Evolutionary conservation across 2,888 invertebrate species (phyloP).

Genomic region (Kryphioiulus occultus): DNA sequence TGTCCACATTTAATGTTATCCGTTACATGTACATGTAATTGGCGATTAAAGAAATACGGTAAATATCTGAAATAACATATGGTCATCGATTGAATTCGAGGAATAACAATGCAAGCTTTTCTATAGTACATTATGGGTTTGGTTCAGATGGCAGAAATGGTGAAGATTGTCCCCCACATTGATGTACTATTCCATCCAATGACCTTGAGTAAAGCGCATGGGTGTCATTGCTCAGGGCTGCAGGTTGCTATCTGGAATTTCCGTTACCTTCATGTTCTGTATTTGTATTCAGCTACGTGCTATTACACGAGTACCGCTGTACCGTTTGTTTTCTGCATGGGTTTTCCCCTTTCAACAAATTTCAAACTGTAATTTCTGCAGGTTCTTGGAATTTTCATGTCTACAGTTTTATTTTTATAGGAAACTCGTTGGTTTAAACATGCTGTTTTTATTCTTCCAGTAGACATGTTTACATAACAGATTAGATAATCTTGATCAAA

Average conservation of each 20-base stretch:
- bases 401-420: not conserved
- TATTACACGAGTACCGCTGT: not conserved
- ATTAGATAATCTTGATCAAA: slow-evolving; percentile 28
- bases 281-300: not conserved
- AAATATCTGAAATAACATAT: too few species aligned
- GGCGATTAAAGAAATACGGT: too few species aligned
- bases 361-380: not conserved
- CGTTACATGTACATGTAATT: too few species aligned
- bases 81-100: too few species aligned
- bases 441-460: not conserved
- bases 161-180: not conserved
- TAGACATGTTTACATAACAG: not conserved
- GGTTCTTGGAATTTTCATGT: not conserved
- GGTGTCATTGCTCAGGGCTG: not conserved
- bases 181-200: not conserved
- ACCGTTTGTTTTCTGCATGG: not conserved
- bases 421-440: not conserved
- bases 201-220: not conserved
- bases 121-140: too few species aligned
- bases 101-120: too few species aligned
- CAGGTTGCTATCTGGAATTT: not conserved
- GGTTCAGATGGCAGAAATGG: too few species aligned
- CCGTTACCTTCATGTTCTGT: not conserved
- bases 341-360: not conserved
- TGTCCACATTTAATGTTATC: too few species aligned